phyloP scores from a whole-genome alignment of 2,888 invertebrate species.

The Capitulum mitella region DNA sequence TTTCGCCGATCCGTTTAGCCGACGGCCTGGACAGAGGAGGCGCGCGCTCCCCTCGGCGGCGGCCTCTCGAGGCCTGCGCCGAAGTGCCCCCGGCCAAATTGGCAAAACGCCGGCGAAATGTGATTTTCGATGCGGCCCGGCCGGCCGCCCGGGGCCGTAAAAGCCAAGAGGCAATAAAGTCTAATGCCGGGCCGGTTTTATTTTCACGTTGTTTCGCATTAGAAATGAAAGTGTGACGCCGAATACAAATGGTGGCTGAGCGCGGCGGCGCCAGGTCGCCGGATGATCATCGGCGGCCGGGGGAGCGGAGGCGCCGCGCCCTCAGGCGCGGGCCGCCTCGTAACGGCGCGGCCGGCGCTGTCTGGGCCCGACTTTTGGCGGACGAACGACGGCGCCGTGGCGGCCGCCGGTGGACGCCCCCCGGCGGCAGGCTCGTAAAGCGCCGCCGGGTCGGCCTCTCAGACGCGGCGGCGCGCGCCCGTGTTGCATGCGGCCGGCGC shows the following conservation, averaged over 20 bases:
- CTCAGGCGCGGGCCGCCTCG: background rate
- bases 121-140: slow-evolving; percentile 1
- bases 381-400: background rate
- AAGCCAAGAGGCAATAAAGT: slow-evolving; percentile 23
- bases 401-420: background rate
- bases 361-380: background rate
- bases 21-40: background rate
- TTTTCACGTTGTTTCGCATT: slow-evolving; percentile 21
- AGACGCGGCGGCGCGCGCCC: background rate
- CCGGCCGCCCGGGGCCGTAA: slow-evolving; percentile 11
- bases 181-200: slow-evolving; percentile 12
- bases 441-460: background rate
- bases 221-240: slow-evolving; percentile 9
- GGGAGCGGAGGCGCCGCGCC: background rate
- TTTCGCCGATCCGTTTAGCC: background rate
- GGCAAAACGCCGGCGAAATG: slow-evolving; percentile 21
- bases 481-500: background rate
- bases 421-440: background rate
- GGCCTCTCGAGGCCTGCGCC: background rate
- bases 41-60: background rate
- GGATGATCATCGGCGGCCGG: background rate
- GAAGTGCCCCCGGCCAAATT: slow-evolving; percentile 18
- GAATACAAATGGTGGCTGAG: slow-evolving; percentile 4
- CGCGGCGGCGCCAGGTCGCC: background rate
- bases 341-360: background rate